Evolutionary conservation across 2,113 vertebrate genomes (phyloP), one percentile per base, ranked within the genome.

Genomic region (Climacteris rufus): DNA sequence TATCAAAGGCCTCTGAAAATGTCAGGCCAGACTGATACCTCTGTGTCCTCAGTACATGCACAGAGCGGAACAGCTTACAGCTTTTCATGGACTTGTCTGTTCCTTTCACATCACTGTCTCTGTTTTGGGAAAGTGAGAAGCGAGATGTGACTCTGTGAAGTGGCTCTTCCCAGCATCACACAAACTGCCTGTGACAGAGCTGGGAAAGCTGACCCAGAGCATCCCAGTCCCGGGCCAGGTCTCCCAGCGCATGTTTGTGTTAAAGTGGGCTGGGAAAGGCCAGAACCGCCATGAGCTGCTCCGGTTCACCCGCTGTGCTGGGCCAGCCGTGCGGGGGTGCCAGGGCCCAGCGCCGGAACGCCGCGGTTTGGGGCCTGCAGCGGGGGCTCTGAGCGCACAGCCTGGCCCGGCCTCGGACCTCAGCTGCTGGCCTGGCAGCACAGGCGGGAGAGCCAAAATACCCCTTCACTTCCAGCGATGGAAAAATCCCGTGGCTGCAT

Each of bases 271-370:
- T 47, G 79, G 57, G 35, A 33, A 47, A 44, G n/a, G 23, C 14
- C 56, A 13, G 30, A 13, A 13, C 6, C 27, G 16, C 9, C 4
- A 20, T 31, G 1, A 0, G 2, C 1, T 0, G 23, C 44, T 57
- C 30, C 35, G 2, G 2, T 11, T 39, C 10, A 5, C 12, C 24
- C 9, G 9, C 6, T 2, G 45, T 0, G 2, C 33, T 50, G 7
- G 4, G 45, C 35, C 56, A 56, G 20, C 79, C 27, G 44, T 3
- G 3, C 30, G 1, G 7, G 45, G 3, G 19, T 4, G 49, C 45
- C 28, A 0, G 56, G 7, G 12, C 4, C 45, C 6, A 15, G 19
- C 3, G 10, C 1, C 5, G 33, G 45, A 27, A 30, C 6, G 7
- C n/a, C 24, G 2, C 53, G 20, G 18, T 4, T 7, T 1, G 17